Evolutionary conservation across 2,113 vertebrate species (phyloP).

Genomic region (Thymallus thymallus): DNA sequence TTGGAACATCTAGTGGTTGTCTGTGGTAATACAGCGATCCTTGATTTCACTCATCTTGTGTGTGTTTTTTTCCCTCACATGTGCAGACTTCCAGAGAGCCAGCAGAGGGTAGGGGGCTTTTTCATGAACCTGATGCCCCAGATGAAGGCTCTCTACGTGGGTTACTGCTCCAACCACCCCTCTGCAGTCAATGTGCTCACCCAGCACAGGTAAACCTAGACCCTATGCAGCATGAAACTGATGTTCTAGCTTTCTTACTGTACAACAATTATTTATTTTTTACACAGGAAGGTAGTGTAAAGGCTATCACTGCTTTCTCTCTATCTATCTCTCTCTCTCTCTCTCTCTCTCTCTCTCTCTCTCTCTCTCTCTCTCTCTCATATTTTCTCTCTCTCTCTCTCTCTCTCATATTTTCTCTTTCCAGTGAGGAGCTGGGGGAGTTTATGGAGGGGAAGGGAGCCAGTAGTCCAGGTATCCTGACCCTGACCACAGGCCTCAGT

Average conservation of each 20-base stretch:
- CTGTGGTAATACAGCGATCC: constrained; percentile 26
- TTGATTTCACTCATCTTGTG: neutral
- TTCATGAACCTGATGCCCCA: constrained; percentile 93
- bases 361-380: neutral
- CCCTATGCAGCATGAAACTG: too few species aligned
- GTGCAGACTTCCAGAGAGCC: constrained; percentile 87
- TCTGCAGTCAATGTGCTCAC: constrained; percentile 94
- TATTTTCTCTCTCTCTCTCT: neutral
- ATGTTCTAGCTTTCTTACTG: too few species aligned
- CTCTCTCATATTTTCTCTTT: neutral
- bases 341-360: neutral
- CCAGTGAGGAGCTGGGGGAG: constrained; percentile 91
- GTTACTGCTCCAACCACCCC: constrained; percentile 96
- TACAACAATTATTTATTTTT: neutral
- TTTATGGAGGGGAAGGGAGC: constrained; percentile 96
- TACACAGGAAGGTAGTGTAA: neutral
- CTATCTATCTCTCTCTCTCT: neutral
- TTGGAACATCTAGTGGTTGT: constrained; percentile 53
- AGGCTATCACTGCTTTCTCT: neutral
- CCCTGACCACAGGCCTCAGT: constrained; percentile 94
- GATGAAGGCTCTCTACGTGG: constrained; percentile 88
- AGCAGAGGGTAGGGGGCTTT: constrained; percentile 92
- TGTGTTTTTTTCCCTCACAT: neutral
- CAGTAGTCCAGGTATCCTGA: constrained; percentile 89
- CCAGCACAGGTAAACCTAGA: constrained; percentile 82